Evolutionary conservation across 2,797 vertebrate genomes (phyloP), one percentile per base, ranked within the genome.

Genomic region (Clarias platycephalus): DNA sequence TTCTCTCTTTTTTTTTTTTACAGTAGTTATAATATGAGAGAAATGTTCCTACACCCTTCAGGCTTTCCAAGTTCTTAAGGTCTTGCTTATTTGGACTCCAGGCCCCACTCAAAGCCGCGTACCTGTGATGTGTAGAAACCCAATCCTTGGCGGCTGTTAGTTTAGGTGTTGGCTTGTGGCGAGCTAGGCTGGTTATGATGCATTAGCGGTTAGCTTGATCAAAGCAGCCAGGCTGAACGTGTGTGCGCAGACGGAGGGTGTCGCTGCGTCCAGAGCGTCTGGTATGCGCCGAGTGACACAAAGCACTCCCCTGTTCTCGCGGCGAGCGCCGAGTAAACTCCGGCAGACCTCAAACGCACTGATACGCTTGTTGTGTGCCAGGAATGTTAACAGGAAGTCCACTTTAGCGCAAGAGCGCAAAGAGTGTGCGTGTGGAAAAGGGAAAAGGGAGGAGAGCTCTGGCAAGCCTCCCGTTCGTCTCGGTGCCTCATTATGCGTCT

Each of bases 321-420:
- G 86, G 88, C 9, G 84, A 89, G 86, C 76, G 81, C 82, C 83
- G 87, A 85, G 84, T 90, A 90, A 92, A 93, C 90, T 90, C 57
- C 34, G 80, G 79, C 84, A 78, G 83, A 84, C 83, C 89, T 89
- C 86, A 88, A 88, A 90, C 82, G 84, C 83, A 84, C 80, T 28
- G 81, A 90, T 84, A 88, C 76, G 82, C 80, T 89, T 88, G 88
- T 92, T 90, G 89, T 89, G 88, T 90, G 85, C 82, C 88, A 89
- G 88, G 88, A 92, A 93, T 91, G 88, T 90, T 91, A 92, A 91
- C 89, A 92, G 88, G 89, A 90, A 64, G 80, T 90, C 84, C 90
- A 90, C 89, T 92, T 93, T 57, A 91, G 85, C 2, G 1, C 77
- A 40, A 83, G 83, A 87, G 87, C 28, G 85, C 64, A 64, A 12